Conservation (phyloP, 2,797 vertebrate genomes). For the Sebastes trivittatus region DNA sequence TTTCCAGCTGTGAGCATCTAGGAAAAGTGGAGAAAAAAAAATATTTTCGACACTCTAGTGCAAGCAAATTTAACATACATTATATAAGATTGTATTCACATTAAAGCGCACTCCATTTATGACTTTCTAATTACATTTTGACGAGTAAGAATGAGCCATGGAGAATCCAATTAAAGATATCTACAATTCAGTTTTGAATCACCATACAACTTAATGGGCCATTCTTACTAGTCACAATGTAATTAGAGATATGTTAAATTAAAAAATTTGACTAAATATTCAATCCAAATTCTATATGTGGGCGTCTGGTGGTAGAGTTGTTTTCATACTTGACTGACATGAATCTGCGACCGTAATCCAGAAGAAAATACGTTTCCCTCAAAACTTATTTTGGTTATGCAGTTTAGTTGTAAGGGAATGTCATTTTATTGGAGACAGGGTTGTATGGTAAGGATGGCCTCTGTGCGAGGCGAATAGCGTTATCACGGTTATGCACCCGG, state of each 20-base stretch:
- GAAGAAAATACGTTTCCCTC: too few relatives aligned
- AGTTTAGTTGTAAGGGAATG: too few relatives aligned
- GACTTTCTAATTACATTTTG: constrained; percentile 46
- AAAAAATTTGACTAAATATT: neutral
- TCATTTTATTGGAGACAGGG: too few relatives aligned
- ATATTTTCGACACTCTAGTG: neutral
- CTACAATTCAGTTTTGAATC: constrained; percentile 13
- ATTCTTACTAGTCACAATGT: constrained; percentile 25
- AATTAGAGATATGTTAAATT: constrained; percentile 40
- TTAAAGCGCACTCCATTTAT: constrained; percentile 10
- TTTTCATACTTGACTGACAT: too few relatives aligned
- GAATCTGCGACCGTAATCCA: too few relatives aligned
- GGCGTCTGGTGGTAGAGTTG: neutral
- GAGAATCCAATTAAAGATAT: constrained; percentile 47
- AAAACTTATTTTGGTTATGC: too few relatives aligned
- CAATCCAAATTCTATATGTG: constrained; percentile 4
- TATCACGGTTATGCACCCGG: too few relatives aligned
- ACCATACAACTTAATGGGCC: constrained; percentile 10
- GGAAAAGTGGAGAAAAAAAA: neutral
- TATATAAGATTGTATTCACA: neutral
- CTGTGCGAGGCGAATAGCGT: too few relatives aligned
- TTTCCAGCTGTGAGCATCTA: constrained; percentile 6
- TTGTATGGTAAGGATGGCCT: too few relatives aligned
- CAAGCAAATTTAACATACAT: neutral
- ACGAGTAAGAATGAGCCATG: constrained; percentile 23